These are phyloP conservation scores for Phycodurus eques DNA, from an alignment of 2,113 vertebrate species.

Conservation along the genomic window DNA sequence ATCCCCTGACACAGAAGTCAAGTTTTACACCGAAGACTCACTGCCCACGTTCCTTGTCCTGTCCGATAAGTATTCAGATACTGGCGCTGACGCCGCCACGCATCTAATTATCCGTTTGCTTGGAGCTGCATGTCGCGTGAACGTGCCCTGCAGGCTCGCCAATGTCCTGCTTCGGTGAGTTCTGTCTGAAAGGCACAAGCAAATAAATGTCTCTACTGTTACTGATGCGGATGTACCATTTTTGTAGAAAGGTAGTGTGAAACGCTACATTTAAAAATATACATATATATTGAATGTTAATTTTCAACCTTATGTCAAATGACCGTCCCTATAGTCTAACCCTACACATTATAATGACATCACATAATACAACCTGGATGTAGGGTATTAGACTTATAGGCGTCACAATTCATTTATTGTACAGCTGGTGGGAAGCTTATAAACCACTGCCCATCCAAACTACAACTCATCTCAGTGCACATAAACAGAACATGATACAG, in stretches of 20 bases:
- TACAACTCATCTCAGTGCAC: conserved; percentile 20
- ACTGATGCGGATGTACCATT: not conserved
- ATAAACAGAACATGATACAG: conserved; percentile 33
- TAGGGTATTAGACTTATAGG: conserved; percentile 4
- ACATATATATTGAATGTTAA: too few species aligned
- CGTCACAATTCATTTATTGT: conserved; percentile 16
- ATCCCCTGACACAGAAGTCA: not conserved
- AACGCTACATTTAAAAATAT: not conserved
- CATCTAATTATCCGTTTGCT: not conserved
- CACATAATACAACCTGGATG: conserved; percentile 2
- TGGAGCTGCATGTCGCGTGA: not conserved
- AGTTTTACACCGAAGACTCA: not conserved
- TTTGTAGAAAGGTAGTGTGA: not conserved
- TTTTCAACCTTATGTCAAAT: not conserved
- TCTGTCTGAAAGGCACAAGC: not conserved
- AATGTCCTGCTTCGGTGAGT: not conserved
- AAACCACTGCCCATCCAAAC: conserved; percentile 25
- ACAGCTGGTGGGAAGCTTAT: conserved; percentile 18
- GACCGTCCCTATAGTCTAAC: not conserved
- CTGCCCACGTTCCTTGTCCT: not conserved
- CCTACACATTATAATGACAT: not conserved
- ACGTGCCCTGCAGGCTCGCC: too few species aligned
- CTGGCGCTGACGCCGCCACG: not conserved
- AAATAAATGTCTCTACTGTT: not conserved
- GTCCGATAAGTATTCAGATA: not conserved